phyloP scores from a whole-genome alignment of 1,140 invertebrate genomes.

The Ganaspis sp. region DNA sequence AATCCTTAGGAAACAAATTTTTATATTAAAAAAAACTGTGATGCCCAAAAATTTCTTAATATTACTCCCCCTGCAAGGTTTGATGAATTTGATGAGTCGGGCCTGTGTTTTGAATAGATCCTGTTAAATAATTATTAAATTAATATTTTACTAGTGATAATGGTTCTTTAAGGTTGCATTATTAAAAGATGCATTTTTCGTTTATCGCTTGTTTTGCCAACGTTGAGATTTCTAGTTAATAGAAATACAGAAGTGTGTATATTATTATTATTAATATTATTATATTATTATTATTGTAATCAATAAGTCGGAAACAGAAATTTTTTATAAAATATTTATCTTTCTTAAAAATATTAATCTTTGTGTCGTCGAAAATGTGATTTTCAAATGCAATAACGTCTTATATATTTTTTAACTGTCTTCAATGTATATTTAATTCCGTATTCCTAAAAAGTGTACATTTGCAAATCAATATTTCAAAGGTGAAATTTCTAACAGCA shows the following conservation, averaged over 20 bases:
- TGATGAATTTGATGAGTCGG: not conserved
- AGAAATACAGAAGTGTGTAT: not conserved
- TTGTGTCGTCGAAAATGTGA: conserved; percentile 23
- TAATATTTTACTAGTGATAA: no score
- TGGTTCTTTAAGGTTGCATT: not conserved
- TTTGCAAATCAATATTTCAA: no score
- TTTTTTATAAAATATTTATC: conserved; percentile 6
- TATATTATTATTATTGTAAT: not conserved
- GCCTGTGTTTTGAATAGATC: not conserved
- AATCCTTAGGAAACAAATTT: not conserved
- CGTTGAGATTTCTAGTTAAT: conserved; percentile 7
- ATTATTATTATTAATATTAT: not conserved
- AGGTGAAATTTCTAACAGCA: no score
- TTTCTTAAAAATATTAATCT: not conserved
- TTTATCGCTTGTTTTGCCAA: not conserved
- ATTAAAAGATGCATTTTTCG: not conserved
- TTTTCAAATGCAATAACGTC: conserved; percentile 8
- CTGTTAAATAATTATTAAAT: not conserved
- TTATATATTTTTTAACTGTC: conserved; percentile 14
- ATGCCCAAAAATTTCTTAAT: not conserved
- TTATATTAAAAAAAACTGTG: conserved; percentile 20
- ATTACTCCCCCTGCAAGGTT: not conserved
- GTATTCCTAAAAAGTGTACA: not conserved
- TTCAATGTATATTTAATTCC: conserved; percentile 10
- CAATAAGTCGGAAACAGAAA: conserved; percentile 9